Evolutionary conservation across 1,140 invertebrate genomes (phyloP).

Genomic region (Antheraea mylitta): DNA sequence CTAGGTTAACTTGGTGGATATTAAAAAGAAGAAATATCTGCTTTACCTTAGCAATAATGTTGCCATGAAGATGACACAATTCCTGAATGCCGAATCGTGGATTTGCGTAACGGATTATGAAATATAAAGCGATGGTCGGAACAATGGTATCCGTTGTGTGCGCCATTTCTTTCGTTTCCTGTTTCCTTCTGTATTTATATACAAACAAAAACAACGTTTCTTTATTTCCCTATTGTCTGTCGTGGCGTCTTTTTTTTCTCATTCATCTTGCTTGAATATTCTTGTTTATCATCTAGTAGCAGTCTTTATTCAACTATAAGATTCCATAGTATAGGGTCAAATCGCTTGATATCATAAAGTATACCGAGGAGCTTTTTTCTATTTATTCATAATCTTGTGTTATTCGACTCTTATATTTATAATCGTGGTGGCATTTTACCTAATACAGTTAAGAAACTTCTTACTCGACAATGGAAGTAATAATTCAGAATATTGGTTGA

Average conservation of each 20-base stretch:
- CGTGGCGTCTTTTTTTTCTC: constrained; percentile 18
- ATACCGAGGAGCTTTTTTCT: no score
- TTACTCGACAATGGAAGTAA: not conserved
- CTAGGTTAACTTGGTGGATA: no score
- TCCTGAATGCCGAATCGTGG: constrained; percentile 14
- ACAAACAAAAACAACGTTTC: constrained; percentile 10
- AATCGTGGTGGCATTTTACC: no score
- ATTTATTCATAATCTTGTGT: no score
- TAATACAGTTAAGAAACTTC: no score
- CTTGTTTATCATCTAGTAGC: not conserved
- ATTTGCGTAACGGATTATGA: constrained; percentile 25
- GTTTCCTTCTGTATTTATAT: constrained; percentile 17
- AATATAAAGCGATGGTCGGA: constrained; percentile 23
- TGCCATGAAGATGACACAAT: constrained; percentile 8
- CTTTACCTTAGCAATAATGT: not conserved
- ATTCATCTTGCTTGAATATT: constrained; percentile 16
- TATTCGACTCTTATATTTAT: no score
- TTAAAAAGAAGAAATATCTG: not conserved
- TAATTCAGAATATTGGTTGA: not conserved
- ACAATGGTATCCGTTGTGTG: constrained; percentile 23
- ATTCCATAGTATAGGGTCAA: no score
- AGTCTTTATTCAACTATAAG: no score
- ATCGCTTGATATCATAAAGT: no score
- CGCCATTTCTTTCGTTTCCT: constrained; percentile 27
- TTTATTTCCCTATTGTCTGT: not conserved